Percentiles rank a stretch among this genome's conserved stretches.
Conservation (phyloP, 1,140 invertebrate genomes). For the Diuraphis noxia region DNA sequence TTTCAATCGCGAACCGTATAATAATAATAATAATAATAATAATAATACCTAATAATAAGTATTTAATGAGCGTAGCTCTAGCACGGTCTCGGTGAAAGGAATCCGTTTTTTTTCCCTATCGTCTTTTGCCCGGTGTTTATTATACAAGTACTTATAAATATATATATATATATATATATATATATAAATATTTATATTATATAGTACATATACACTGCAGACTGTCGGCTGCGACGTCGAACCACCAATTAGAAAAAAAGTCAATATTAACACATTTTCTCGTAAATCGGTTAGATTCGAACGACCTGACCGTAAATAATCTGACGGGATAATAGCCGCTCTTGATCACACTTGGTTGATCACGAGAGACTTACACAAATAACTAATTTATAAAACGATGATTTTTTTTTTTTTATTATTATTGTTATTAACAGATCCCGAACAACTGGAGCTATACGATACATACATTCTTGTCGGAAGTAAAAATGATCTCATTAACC, state of each 20-base stretch:
- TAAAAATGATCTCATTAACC: neutral
- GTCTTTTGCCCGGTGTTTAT: neutral
- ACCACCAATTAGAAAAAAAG: slow-evolving; percentile 39
- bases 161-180: neutral
- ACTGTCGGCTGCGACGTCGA: neutral
- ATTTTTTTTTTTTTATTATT: neutral
- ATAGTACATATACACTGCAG: neutral
- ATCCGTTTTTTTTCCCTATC: slow-evolving; percentile 5
- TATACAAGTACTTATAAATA: neutral
- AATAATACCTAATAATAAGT: slow-evolving; percentile 44
- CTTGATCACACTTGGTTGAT: slow-evolving; percentile 32
- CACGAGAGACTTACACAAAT: slow-evolving; percentile 7
- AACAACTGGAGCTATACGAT: neutral
- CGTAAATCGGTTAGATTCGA: slow-evolving; percentile 35
- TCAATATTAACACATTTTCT: slow-evolving; percentile 44
- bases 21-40: slow-evolving; percentile 40
- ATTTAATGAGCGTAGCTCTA: slow-evolving; percentile 27
- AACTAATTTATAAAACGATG: neutral
- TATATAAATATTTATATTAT: neutral
- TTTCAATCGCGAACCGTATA: slow-evolving; percentile 29
- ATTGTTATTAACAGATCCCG: neutral
- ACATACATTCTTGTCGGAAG: neutral
- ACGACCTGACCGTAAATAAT: slow-evolving; percentile 27
- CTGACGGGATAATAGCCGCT: slow-evolving; percentile 35
- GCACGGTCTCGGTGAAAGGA: slow-evolving; percentile 45